Evolutionary conservation across 2,888 invertebrate species (phyloP).

Genomic region (Habroteleia sp.): DNA sequence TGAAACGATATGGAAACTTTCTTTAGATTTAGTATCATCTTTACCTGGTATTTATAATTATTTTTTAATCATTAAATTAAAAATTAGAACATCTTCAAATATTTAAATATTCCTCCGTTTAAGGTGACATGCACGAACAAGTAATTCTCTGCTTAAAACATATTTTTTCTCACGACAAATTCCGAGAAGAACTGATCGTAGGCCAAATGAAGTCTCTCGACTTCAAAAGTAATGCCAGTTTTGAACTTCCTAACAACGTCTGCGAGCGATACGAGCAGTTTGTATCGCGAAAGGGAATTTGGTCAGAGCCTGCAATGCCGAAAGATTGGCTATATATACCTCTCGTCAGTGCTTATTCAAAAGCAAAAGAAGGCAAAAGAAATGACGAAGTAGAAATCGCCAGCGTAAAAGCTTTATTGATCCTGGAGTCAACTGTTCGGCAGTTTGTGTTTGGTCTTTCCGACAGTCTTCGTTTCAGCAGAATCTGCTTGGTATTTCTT

Average conservation of each 20-base stretch:
- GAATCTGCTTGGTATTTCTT: constrained; percentile 74
- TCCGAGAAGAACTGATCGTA: constrained; percentile 65
- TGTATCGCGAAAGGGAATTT: constrained; percentile 72
- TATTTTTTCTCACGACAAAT: constrained; percentile 71
- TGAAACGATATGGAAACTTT: constrained; percentile 71
- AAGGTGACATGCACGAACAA: constrained; percentile 67
- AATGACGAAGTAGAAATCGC: constrained; percentile 61
- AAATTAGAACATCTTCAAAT: no score
- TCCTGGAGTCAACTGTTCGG: constrained; percentile 73
- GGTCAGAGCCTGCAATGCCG: constrained; percentile 86
- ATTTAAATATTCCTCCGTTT: constrained; percentile 9
- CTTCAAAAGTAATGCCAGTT: constrained; percentile 24
- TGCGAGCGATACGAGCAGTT: constrained; percentile 71
- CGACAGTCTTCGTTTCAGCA: constrained; percentile 74
- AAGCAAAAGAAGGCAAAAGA: constrained; percentile 71
- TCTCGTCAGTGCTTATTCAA: constrained; percentile 84
- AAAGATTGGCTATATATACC: constrained; percentile 91
- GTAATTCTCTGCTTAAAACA: constrained; percentile 70
- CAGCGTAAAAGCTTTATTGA: constrained; percentile 70
- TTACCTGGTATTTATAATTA: constrained; percentile 67
- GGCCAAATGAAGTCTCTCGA: constrained; percentile 67
- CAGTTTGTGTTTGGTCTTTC: constrained; percentile 73
- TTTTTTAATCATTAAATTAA: not conserved
- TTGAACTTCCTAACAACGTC: constrained; percentile 66
- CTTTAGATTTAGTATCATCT: constrained; percentile 75